Evolutionary conservation across 2,113 vertebrate genomes (phyloP).

Genomic region (Bagarius yarrelli): DNA sequence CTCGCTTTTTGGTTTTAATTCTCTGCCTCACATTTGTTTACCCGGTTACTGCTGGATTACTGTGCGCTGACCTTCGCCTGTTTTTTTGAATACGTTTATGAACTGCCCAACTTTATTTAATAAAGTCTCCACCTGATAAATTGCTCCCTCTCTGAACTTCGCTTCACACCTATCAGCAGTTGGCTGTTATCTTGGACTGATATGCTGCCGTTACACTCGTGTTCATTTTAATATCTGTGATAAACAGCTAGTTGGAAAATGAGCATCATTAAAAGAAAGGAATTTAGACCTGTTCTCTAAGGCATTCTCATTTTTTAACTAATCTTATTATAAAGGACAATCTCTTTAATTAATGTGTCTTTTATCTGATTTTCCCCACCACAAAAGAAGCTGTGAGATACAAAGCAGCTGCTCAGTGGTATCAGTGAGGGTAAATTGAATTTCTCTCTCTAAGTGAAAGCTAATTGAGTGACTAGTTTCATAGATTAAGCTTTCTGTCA

Average conservation of each 20-base stretch:
- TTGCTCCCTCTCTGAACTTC: no score
- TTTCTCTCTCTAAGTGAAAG: constrained; percentile 52
- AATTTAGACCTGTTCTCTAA: constrained; percentile 24
- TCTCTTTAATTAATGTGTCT: constrained; percentile 50
- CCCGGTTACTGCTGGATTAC: no score
- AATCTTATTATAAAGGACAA: constrained; percentile 20
- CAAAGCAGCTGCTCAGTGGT: constrained; percentile 30
- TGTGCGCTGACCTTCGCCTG: no score
- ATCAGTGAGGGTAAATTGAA: constrained; percentile 45
- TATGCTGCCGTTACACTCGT: not conserved
- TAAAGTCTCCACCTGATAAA: no score
- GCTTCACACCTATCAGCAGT: not conserved
- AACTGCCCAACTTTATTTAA: no score
- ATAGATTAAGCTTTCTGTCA: constrained; percentile 31
- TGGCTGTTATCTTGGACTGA: not conserved
- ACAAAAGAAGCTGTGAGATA: not conserved
- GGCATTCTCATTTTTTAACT: not conserved
- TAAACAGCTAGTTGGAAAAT: constrained; percentile 13
- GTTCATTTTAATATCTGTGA: constrained; percentile 24
- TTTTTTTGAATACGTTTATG: no score
- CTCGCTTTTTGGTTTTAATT: no score
- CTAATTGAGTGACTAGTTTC: constrained; percentile 50
- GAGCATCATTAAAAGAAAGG: constrained; percentile 37
- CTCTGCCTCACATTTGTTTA: no score
- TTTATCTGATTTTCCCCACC: constrained; percentile 48